These are phyloP conservation scores for Tridacna gigas DNA, from an alignment of 2,888 invertebrate species.

Conservation along the genomic window DNA sequence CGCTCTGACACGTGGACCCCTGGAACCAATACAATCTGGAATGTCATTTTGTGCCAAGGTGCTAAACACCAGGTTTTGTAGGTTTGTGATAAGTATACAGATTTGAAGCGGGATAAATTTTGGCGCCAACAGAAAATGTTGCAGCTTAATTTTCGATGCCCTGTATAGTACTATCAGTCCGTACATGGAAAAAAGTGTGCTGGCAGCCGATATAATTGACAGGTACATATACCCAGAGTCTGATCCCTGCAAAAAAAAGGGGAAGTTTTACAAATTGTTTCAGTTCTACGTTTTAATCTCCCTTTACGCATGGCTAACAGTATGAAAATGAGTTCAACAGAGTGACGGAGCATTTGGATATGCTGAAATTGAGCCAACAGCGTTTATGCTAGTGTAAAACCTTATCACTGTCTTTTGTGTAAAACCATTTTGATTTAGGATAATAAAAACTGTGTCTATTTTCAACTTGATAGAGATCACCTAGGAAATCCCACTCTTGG, in stretches of 20 bases:
- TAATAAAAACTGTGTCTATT: too few species aligned
- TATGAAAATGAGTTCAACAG: too few species aligned
- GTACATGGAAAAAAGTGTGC: conserved; percentile 62
- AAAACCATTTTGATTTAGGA: too few species aligned
- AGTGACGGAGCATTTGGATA: too few species aligned
- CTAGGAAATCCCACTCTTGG: too few species aligned
- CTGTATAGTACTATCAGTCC: conserved; percentile 63
- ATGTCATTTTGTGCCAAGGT: conserved; percentile 52
- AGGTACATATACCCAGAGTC: conserved; percentile 53
- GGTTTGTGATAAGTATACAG: conserved; percentile 53
- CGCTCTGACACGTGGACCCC: conserved; percentile 59
- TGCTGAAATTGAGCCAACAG: too few species aligned
- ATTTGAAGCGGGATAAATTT: conserved; percentile 64
- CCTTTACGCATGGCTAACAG: too few species aligned
- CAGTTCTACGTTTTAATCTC: too few species aligned
- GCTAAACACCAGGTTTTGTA: conserved; percentile 59
- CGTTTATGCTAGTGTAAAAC: too few species aligned
- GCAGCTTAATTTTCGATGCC: conserved; percentile 39
- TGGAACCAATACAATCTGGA: conserved; percentile 52
- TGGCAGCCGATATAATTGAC: conserved; percentile 49
- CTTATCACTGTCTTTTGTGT: too few species aligned
- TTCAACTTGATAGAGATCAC: too few species aligned
- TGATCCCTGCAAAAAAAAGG: conserved; percentile 6
- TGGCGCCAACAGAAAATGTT: conserved; percentile 42
- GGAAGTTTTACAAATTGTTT: too few species aligned